phyloP scores from a whole-genome alignment of 2,113 vertebrate genomes.

The Anarrhichthys ocellatus region DNA sequence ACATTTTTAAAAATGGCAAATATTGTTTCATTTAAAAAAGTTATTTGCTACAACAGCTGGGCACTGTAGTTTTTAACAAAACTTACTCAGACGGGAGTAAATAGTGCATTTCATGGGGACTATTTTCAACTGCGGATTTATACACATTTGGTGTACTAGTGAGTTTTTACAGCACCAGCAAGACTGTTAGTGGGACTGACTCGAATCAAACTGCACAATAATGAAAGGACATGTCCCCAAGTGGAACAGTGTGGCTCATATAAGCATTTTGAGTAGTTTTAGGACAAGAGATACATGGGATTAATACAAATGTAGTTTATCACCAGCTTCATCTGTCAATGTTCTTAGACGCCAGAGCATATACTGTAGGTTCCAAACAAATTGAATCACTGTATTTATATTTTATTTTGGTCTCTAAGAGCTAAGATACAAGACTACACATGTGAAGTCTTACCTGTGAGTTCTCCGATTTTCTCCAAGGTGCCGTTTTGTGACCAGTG shows the following conservation, averaged over 20 bases:
- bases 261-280: not conserved
- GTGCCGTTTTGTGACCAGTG: conserved; percentile 98
- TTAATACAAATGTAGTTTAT: not conserved
- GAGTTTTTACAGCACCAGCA: not conserved
- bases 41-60: not conserved
- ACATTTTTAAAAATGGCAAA: not conserved
- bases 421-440: not conserved
- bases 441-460: conserved; percentile 85
- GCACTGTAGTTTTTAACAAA: not conserved
- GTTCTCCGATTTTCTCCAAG: conserved; percentile 88
- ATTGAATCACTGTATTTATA: not conserved
- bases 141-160: not conserved
- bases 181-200: not conserved
- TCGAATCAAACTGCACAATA: not conserved
- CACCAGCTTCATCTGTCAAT: not conserved
- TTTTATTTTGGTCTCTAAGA: not conserved
- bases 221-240: not conserved
- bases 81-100: not conserved
- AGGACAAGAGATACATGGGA: not conserved
- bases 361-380: not conserved
- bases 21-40: not conserved
- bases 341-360: not conserved
- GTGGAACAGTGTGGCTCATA: not conserved
- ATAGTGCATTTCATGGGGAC: not conserved
- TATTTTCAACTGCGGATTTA: not conserved